Conservation (phyloP, 2,113 vertebrate species). For the Alligator mississippiensis region DNA sequence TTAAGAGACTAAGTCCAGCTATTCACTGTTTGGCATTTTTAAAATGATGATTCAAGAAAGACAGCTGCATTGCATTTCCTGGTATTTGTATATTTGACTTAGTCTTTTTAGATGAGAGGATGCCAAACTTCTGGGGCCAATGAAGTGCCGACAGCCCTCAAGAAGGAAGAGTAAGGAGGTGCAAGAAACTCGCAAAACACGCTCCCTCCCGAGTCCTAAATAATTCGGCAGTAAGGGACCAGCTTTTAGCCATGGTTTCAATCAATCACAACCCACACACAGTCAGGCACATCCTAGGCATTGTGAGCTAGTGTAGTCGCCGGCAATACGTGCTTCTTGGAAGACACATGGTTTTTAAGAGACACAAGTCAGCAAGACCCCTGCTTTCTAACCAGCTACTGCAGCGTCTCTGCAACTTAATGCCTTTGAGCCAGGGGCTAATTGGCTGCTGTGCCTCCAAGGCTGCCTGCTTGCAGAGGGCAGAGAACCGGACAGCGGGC, state of each 20-base stretch:
- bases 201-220: too few species aligned
- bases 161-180: not conserved
- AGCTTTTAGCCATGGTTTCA: not conserved
- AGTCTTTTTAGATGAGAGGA: too few species aligned
- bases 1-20: not conserved
- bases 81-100: too few species aligned
- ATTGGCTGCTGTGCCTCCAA: not conserved
- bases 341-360: not conserved
- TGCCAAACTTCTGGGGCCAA: too few species aligned
- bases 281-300: not conserved
- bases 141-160: not conserved
- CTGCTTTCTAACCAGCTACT: not conserved
- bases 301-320: not conserved
- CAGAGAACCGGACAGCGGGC: too few species aligned
- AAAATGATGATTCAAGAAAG: too few species aligned
- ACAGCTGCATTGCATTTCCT: too few species aligned
- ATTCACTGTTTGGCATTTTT: not conserved
- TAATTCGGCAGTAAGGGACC: not conserved
- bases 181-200: not conserved
- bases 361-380: not conserved
- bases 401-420: not conserved
- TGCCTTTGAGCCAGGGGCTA: not conserved
- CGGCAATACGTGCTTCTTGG: too few species aligned
- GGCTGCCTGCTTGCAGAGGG: too few species aligned
- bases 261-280: not conserved